Conservation (phyloP, 2,888 invertebrate genomes). For the Callimorpha dominula region DNA sequence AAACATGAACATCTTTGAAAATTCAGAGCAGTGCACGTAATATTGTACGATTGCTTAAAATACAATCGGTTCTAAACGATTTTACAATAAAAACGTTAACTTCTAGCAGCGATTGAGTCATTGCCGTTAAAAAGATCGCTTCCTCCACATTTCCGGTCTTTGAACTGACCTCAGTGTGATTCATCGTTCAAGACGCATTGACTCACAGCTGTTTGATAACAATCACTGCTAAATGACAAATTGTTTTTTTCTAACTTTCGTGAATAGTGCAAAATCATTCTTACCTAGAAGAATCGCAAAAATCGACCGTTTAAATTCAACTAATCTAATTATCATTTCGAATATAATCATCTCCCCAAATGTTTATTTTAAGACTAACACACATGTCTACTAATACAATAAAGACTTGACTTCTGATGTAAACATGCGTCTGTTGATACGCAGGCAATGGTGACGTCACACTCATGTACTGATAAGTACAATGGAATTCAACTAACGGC, state of each 20-base stretch:
- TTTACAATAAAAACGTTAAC: slow-evolving; percentile 18
- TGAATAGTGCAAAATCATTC: slow-evolving; percentile 40
- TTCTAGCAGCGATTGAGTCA: slow-evolving; percentile 48
- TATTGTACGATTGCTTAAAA: slow-evolving; percentile 15
- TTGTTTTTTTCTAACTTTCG: slow-evolving; percentile 39
- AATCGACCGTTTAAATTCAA: slow-evolving; percentile 29
- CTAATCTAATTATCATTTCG: slow-evolving; percentile 25
- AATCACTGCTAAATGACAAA: slow-evolving; percentile 59
- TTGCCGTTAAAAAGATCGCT: slow-evolving; percentile 49
- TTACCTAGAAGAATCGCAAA: slow-evolving; percentile 39
- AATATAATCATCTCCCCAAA: slow-evolving; percentile 34
- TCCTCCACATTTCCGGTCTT: slow-evolving; percentile 57
- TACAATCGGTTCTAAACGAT: slow-evolving; percentile 4
- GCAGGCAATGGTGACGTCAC: slow-evolving; percentile 43
- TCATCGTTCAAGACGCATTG: slow-evolving; percentile 54
- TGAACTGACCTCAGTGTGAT: slow-evolving; percentile 45
- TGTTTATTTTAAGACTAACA: slow-evolving; percentile 27
- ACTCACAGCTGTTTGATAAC: slow-evolving; percentile 65
- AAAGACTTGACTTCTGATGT: slow-evolving; percentile 24
- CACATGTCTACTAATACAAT: slow-evolving; percentile 40
- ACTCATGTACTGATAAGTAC: slow-evolving; percentile 41
- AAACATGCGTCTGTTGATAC: slow-evolving; percentile 41
- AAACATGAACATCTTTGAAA: neutral
- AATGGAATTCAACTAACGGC: slow-evolving; percentile 38
- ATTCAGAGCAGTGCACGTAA: slow-evolving; percentile 3